These are phyloP conservation scores for Psilanteris sp. DNA, from an alignment of 1,140 invertebrate species.

Conservation along the genomic window DNA sequence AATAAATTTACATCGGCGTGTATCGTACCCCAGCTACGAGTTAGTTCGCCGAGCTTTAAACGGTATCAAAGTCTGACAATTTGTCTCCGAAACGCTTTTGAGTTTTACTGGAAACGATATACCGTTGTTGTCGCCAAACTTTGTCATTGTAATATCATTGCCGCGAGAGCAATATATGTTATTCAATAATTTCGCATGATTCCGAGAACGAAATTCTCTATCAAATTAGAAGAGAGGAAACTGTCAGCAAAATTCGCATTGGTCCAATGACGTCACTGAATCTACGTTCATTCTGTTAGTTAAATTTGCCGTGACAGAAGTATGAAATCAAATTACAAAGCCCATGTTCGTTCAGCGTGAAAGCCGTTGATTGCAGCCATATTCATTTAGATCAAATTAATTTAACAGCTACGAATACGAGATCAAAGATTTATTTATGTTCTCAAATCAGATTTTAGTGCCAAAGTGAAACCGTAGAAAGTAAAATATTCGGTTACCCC, in stretches of 20 bases:
- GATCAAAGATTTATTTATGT: constrained; percentile 65
- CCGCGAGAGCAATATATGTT: constrained; percentile 43
- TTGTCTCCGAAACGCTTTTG: constrained; percentile 16
- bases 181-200: constrained; percentile 59
- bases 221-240: constrained; percentile 59
- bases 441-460: constrained; percentile 60
- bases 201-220: constrained; percentile 54
- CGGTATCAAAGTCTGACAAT: constrained; percentile 7
- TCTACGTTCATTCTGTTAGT: constrained; percentile 66
- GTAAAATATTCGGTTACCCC: constrained; percentile 55
- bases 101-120: constrained; percentile 28
- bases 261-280: constrained; percentile 62
- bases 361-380: constrained; percentile 67
- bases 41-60: constrained; percentile 4
- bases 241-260: constrained; percentile 55
- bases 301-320: constrained; percentile 66
- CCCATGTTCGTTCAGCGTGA: constrained; percentile 65
- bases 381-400: constrained; percentile 67
- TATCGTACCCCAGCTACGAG: too few relatives aligned
- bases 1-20: too few relatives aligned
- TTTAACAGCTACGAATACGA: constrained; percentile 64
- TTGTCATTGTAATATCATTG: constrained; percentile 53
- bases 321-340: constrained; percentile 67
- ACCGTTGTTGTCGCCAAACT: constrained; percentile 51
- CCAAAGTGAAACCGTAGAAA: constrained; percentile 56